These are phyloP conservation scores for Premnoplex brunnescens DNA, from an alignment of 2,797 vertebrate genomes.

Conservation along the genomic window DNA sequence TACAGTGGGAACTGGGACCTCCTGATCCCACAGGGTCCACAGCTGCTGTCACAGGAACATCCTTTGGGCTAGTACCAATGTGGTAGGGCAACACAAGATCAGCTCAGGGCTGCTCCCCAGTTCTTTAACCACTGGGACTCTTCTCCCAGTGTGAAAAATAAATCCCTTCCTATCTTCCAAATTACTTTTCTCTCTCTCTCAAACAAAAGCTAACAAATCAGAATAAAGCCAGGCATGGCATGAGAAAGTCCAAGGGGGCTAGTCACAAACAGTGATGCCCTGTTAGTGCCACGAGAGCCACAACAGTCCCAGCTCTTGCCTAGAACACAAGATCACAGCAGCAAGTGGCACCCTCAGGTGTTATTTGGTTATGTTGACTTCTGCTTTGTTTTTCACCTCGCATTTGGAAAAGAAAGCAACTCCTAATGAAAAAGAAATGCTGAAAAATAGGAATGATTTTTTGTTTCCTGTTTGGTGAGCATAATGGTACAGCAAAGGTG, in stretches of 20 bases:
- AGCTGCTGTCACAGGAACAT: background rate
- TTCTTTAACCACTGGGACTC: background rate
- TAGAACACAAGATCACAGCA: background rate
- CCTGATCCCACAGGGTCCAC: no score
- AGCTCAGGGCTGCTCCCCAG: background rate
- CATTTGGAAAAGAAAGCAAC: background rate
- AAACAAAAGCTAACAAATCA: background rate
- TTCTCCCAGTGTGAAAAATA: background rate
- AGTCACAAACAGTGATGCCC: background rate
- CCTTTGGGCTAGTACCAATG: background rate
- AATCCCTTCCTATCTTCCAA: background rate
- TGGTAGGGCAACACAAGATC: background rate
- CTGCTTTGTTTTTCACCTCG: background rate
- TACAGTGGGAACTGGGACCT: background rate
- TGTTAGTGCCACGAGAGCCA: background rate
- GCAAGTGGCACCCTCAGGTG: fast-evolving
- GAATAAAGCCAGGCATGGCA: background rate
- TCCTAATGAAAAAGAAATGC: background rate
- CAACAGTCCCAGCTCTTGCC: background rate
- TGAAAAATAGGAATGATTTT: background rate
- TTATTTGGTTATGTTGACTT: background rate
- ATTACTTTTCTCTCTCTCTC: background rate
- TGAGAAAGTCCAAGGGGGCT: fast-evolving
- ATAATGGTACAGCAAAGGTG: background rate
- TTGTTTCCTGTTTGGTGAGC: background rate